Conservation (phyloP, 2,797 vertebrate species). For the Poeciliopsis turneri region DNA sequence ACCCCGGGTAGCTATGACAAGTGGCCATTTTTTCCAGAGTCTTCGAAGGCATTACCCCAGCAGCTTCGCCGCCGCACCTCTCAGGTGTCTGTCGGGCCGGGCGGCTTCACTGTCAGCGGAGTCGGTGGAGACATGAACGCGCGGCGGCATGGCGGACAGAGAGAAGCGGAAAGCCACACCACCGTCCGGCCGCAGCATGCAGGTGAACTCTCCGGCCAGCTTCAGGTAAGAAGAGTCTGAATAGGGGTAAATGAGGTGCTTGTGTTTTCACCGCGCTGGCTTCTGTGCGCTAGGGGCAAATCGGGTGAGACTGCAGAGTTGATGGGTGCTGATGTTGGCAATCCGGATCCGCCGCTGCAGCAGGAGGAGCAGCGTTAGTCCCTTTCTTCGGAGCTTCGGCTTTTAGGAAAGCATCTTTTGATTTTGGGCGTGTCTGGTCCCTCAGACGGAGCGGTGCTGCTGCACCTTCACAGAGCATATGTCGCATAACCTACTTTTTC, state of each 20-base stretch:
- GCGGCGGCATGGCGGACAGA: constrained; percentile 87
- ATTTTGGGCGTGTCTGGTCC: constrained; percentile 70
- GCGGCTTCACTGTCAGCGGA: constrained; percentile 23
- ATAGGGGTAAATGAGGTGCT: background rate
- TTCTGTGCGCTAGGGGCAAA: background rate
- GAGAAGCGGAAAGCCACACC: constrained; percentile 82
- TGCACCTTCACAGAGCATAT: constrained; percentile 3
- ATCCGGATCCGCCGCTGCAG: constrained; percentile 9
- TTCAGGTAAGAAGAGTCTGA: constrained; percentile 61
- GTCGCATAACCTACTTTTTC: constrained; percentile 17
- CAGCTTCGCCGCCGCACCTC: constrained; percentile 41
- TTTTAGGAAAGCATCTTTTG: constrained; percentile 21
- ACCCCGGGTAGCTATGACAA: constrained; percentile 22
- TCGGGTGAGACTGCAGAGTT: constrained; percentile 7
- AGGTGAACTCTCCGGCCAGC: constrained; percentile 60
- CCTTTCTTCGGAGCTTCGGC: constrained; percentile 4
- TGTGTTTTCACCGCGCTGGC: background rate
- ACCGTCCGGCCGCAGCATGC: constrained; percentile 65
- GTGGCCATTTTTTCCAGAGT: constrained; percentile 35
- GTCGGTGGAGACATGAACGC: constrained; percentile 62
- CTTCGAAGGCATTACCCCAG: constrained; percentile 43
- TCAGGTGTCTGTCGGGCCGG: constrained; percentile 55
- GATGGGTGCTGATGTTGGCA: constrained; percentile 24
- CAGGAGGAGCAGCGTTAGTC: background rate
- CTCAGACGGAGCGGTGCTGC: background rate